Evolutionary conservation across 2,797 vertebrate genomes (phyloP).

Genomic region (Pogoniulus pusillus): DNA sequence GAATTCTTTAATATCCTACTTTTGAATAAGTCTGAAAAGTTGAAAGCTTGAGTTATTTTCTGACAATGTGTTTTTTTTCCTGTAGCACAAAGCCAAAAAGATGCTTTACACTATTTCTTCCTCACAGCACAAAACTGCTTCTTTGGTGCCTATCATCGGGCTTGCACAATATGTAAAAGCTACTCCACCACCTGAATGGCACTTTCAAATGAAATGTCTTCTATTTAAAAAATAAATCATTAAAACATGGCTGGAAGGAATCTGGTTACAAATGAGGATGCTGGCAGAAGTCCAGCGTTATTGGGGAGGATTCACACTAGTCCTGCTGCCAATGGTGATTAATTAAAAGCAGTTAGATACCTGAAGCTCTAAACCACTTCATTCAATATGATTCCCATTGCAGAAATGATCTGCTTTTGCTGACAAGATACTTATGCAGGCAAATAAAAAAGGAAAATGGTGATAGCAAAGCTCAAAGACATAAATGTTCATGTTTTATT

Average conservation of each 20-base stretch:
- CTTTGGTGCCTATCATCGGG: not conserved
- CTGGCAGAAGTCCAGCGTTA: constrained; percentile 54
- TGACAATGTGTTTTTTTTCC: constrained; percentile 10
- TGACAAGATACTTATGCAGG: constrained; percentile 26
- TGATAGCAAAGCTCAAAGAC: constrained; percentile 9
- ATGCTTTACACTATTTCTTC: not conserved
- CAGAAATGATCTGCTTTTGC: constrained; percentile 7
- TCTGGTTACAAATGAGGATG: constrained; percentile 57
- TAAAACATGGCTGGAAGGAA: constrained; percentile 63
- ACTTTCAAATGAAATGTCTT: not conserved
- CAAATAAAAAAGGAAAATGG: not conserved
- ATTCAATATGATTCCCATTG: constrained; percentile 11
- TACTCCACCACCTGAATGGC: not conserved
- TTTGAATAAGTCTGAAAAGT: not conserved
- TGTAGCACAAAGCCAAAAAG: not conserved
- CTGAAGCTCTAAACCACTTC: not conserved
- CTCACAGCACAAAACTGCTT: not conserved
- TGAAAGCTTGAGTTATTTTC: constrained; percentile 20
- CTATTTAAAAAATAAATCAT: constrained; percentile 57
- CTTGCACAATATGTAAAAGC: not conserved
- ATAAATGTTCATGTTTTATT: constrained; percentile 53
- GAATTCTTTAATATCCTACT: constrained; percentile 2
- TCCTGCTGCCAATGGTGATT: constrained; percentile 22
- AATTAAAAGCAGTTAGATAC: constrained; percentile 45
- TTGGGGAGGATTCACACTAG: constrained; percentile 9